Evolutionary conservation across 2,113 vertebrate species (phyloP), one percentile per base, ranked within the genome.

Genomic region (Sialia sialis): DNA sequence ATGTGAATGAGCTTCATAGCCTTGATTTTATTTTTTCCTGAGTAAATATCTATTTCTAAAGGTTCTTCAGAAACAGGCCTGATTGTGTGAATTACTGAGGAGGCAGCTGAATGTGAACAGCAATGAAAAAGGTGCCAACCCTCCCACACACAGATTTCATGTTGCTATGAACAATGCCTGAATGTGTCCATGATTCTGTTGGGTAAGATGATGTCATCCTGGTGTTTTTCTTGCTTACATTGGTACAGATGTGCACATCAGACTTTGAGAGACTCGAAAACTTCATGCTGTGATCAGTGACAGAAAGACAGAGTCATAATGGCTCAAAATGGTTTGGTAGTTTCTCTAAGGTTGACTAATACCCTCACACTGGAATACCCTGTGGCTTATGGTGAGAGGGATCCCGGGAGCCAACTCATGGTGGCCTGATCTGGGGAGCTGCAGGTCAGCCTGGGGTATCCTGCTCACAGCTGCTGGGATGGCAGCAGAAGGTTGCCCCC

Each of bases 31-130:
- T 32, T 49, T 87, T 87, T 73, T 48, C 32, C 12, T 16, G 19
- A 60, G 52, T 87, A 75, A 92, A 68, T 52, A 67, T 1, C 15
- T 20, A 34, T 59, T 95, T 85, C n/a, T 78, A 80, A 74, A 19
- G 7, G 16, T 56, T 91, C 44, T 85, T 66, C 62, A 83, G 58
- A 89, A 94, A 48, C 16, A 51, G 18, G 25, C 46, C 51, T 89
- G 67, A 82, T 10, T 87, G 80, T 63, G 64, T 60, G 87, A 96
- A 95, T 93, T 74, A 88, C 89, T 91, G 93, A 48, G 91, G 54
- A 86, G 78, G 76, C 89, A 63, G 55, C 85, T 94, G 84, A 90
- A 73, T 73, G 66, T 81, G 85, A 90, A 82, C 85, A 95, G 80
- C 94, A 95, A 69, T 23, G 51, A 27, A 74, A 91, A 84, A 48